phyloP scores from a whole-genome alignment of 2,888 invertebrate genomes.

The Arctia plantaginis region DNA sequence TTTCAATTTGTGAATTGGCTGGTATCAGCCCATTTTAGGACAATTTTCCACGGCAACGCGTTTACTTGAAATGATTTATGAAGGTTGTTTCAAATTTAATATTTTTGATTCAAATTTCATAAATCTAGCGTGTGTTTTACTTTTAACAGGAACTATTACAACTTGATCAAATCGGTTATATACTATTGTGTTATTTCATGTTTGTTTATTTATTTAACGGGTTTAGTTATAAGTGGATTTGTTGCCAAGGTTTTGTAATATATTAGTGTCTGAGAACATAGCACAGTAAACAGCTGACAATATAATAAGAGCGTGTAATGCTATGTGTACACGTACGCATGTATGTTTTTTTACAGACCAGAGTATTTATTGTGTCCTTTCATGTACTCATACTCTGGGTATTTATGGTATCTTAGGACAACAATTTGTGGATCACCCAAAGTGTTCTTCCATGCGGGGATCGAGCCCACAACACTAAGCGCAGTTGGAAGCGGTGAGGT shows the following conservation, averaged over 20 bases:
- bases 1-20: conserved; percentile 11
- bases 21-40: conserved; percentile 8
- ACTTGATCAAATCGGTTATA: not conserved
- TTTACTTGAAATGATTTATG: conserved; percentile 10
- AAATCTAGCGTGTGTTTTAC: not conserved
- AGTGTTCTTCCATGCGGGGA: too few species aligned
- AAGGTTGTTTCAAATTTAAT: conserved; percentile 5
- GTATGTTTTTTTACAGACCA: too few species aligned
- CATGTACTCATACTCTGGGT: too few species aligned
- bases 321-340: too few species aligned
- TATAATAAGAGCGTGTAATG: too few species aligned
- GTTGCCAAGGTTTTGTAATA: not conserved
- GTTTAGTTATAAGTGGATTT: not conserved
- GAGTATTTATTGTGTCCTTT: too few species aligned
- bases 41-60: not conserved
- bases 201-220: not conserved
- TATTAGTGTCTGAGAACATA: too few species aligned
- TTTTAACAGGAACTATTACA: not conserved
- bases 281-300: too few species aligned
- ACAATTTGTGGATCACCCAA: too few species aligned
- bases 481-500: too few species aligned
- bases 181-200: not conserved
- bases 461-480: too few species aligned
- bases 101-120: not conserved
- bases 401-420: too few species aligned